Base-by-base conservation (phyloP, 2,888 invertebrate genomes). In the Zygothrica quintamaculata region DNA sequence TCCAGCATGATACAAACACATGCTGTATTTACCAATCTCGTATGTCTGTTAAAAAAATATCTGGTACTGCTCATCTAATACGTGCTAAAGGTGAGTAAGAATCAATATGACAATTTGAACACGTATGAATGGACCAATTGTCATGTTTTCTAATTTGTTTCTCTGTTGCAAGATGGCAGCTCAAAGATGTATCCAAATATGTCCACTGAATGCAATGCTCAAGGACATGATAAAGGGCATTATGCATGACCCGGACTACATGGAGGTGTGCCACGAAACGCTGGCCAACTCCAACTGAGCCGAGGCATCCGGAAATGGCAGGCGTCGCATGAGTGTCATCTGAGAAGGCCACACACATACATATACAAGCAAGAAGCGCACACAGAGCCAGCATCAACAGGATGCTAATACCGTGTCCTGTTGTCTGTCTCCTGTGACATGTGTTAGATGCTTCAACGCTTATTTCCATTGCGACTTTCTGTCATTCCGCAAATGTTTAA, bases 191-290 rank as follows among this genome's bases (percentile, higher is more conserved):
- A 97, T 91, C 98, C 98, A 70, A n/a, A 96, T 98, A 92, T 95
- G 98, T 89, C 96, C 98, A 22, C 95, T 98, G 46, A 98, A 99
- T 93, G 96, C 96, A 65, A 96, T 98, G 94, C 94, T 99, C 77
- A 99, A 99, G 92, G 97, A 97, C 90, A 98, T 99, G 97, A 98
- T 98, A 88, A 98, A 98, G 92, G 96, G 96, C 58, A 97, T 97
- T 85, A 96, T 97, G 94, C 95, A 97, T 88, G 96, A 97, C 92
- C 97, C 97, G n/a, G 97, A 97, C 92, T 98, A 97, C 93, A 97
- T 98, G 96, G 98, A 98, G 92, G 97, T 98, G 69, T 97, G 97
- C 92, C 98, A 98, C 90, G 98, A 98, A 92, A 94, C 82, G 40
- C 52, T 96, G 90, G 96, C 95, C 90, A 90, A 90, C 76, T 90